Base-by-base conservation (phyloP, 2,797 vertebrate genomes). In the Tympanoctomys barrerae region DNA sequence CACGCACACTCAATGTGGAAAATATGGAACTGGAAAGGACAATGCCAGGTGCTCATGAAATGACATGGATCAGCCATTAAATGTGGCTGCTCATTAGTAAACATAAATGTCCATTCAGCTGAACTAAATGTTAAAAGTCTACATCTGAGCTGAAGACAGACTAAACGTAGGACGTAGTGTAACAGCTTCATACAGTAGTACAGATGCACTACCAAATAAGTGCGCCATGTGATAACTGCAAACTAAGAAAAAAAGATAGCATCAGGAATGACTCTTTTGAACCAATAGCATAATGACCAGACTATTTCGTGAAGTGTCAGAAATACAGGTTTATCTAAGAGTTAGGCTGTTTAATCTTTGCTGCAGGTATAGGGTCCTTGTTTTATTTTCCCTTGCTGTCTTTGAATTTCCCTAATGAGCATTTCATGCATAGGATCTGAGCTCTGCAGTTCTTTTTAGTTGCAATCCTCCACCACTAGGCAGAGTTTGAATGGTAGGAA, bases 271-370 rank as follows among this genome's bases (percentile, higher is more conserved):
- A 13, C 75, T 61, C 18, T 10, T 81, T 42, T n/a, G 26, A 73
- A 22, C 54, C 54, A 86, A 49, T 12, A 64, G 77, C 64, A 54
- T 10, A 90, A 36, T 73, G 46, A 39, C 8, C 10, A 83, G 11
- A 52, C 12, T 80, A 62, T 70, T 94, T 90, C n/a, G 36, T 80
- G n/a, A 10, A 89, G 68, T 59, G 36, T 89, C 77, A 62, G 31
- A 91, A 95, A 81, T 39, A 85, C 1, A 64, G 33, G 42, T 82
- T 61, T 81, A 78, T 73, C 59, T 54, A 81, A 87, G 26, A 77
- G n/a, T 31, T 57, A 75, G 75, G 42, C 7, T 89, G 33, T 31
- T 90, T 89, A 81, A 62, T 82, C n/a, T 90, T 68, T 57, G 2
- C 46, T 79, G 31, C 52, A 64, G 68, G 11, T 64, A 9, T 28